Evolutionary conservation across 2,113 vertebrate species (phyloP).

Genomic region (Seriola quinqueradiata): DNA sequence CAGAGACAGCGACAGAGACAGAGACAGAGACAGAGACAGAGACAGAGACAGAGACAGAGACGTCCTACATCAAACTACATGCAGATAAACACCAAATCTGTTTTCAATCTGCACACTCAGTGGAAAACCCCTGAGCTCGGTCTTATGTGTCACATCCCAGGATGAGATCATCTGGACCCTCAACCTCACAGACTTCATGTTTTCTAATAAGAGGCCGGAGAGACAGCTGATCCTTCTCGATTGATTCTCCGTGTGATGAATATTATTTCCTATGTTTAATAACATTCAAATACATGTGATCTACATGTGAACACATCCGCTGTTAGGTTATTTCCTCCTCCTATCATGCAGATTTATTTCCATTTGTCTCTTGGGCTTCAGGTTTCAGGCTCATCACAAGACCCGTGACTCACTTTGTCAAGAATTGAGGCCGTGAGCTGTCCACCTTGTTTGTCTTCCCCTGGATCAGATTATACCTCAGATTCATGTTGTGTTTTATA

Average conservation of each 20-base stretch:
- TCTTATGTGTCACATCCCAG: slow-evolving; percentile 9
- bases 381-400: neutral
- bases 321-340: too few relatives aligned
- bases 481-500: neutral
- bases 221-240: neutral
- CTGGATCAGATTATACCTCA: neutral
- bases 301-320: neutral
- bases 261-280: neutral
- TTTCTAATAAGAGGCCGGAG: neutral
- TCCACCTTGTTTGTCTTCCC: neutral
- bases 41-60: neutral
- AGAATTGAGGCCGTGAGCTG: neutral
- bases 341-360: too few relatives aligned
- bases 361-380: neutral
- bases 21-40: too few relatives aligned
- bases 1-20: too few relatives aligned
- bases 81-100: slow-evolving; percentile 26
- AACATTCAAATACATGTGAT: neutral
- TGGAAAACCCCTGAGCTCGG: slow-evolving; percentile 44
- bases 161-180: slow-evolving; percentile 43
- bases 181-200: neutral
- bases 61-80: neutral
- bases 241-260: neutral
- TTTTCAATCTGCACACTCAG: slow-evolving; percentile 20
- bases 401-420: neutral